Evolutionary conservation across 2,888 invertebrate species (phyloP).

Genomic region (Rhingia campestris): DNA sequence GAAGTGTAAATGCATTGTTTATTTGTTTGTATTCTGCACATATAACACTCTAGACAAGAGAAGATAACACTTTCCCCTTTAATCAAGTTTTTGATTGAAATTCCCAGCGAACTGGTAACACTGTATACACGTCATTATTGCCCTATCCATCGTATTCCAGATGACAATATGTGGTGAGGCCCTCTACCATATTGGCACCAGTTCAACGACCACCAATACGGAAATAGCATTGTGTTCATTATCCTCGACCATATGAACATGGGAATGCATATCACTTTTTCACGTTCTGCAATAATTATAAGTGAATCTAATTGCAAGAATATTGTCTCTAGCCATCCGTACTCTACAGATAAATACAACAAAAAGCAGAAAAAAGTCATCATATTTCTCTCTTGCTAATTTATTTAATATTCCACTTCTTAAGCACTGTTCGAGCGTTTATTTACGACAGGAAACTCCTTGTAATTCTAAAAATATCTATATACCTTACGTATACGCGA

Average conservation of each 20-base stretch:
- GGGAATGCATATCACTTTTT: constrained; percentile 12
- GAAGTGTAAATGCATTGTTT: too few species aligned
- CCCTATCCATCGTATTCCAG: background rate
- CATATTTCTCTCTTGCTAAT: constrained; percentile 23
- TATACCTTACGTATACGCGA: constrained; percentile 10
- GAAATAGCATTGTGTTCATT: constrained; percentile 48
- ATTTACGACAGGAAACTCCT: constrained; percentile 70
- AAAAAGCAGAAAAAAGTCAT: constrained; percentile 20
- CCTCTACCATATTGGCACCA: constrained; percentile 32
- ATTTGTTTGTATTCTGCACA: too few species aligned
- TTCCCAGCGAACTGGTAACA: too few species aligned
- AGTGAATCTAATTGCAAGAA: constrained; percentile 12
- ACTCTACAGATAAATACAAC: constrained; percentile 5
- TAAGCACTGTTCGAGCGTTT: constrained; percentile 36
- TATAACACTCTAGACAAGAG: too few species aligned
- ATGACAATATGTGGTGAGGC: constrained; percentile 3
- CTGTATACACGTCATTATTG: constrained; percentile 17
- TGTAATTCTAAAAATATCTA: constrained; percentile 60
- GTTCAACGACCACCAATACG: constrained; percentile 63
- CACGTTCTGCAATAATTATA: constrained; percentile 34
- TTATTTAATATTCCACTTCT: constrained; percentile 61
- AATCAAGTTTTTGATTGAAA: background rate
- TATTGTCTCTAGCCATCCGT: background rate
- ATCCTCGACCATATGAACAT: background rate
- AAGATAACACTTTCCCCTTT: too few species aligned